Conservation (phyloP, 1,140 invertebrate species). For the Drosophila erecta region DNA sequence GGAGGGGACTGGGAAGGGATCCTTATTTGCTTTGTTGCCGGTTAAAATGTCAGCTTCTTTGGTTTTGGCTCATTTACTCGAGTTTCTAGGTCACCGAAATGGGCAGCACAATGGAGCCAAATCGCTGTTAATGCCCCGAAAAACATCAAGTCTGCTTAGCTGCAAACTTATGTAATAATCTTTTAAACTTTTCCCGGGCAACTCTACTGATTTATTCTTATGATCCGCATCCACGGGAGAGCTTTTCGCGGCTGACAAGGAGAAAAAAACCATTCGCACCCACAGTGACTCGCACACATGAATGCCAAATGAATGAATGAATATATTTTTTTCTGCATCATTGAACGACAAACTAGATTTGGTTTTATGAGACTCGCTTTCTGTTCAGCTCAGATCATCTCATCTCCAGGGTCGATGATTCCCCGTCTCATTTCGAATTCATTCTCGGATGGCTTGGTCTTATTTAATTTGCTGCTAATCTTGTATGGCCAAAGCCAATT, state of each 20-base stretch:
- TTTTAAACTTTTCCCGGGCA: constrained; percentile 34
- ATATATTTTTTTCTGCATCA: constrained; percentile 79
- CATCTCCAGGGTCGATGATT: constrained; percentile 16
- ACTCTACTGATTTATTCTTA: constrained; percentile 32
- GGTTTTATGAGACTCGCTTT: constrained; percentile 80
- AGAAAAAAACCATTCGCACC: constrained; percentile 30
- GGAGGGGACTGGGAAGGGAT: constrained; percentile 6
- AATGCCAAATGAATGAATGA: constrained; percentile 69
- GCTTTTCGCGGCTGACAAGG: constrained; percentile 9
- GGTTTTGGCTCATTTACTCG: constrained; percentile 75
- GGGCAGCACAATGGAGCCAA: constrained; percentile 52
- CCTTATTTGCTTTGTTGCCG: constrained; percentile 67
- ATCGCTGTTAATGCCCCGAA: constrained; percentile 9
- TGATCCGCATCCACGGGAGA: constrained; percentile 2
- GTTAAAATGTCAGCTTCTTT: constrained; percentile 72
- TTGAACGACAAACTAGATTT: constrained; percentile 82
- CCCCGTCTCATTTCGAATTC: constrained; percentile 14
- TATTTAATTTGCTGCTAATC: constrained; percentile 83
- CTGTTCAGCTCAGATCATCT: constrained; percentile 59
- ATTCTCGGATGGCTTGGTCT: constrained; percentile 48
- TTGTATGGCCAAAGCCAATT: constrained; percentile 70
- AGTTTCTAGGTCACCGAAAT: constrained; percentile 48
- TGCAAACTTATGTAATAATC: constrained; percentile 33
- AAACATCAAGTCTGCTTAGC: constrained; percentile 24
- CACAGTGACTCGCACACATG: constrained; percentile 47